Conservation (phyloP, 2,113 vertebrate genomes). For the Noctilio leporinus region DNA sequence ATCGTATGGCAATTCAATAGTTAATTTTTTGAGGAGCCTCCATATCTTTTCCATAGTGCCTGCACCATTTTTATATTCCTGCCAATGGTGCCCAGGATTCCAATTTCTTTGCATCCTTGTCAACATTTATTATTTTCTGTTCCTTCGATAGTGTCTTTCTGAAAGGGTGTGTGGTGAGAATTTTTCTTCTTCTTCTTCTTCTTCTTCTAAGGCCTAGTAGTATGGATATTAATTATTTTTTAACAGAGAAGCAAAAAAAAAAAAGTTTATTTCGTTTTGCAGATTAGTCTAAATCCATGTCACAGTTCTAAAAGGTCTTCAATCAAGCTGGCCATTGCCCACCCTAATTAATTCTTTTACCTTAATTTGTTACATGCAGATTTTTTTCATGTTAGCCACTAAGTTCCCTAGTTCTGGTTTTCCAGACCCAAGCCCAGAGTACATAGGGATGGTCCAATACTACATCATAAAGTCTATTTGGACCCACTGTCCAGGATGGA, state of each 20-base stretch:
- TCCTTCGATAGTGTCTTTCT: neutral
- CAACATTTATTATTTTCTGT: neutral
- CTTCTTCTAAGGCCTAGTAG: neutral
- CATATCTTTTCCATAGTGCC: neutral
- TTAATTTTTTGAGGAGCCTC: neutral
- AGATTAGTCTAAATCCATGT: neutral
- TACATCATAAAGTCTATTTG: neutral
- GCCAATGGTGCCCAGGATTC: neutral
- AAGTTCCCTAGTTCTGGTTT: neutral
- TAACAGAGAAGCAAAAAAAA: neutral
- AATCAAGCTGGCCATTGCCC: neutral
- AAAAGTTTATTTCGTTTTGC: neutral
- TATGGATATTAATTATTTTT: neutral
- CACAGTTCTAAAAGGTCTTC: neutral
- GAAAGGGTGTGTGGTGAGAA: neutral
- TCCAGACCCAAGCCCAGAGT: neutral
- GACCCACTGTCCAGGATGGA: neutral
- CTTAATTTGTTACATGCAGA: neutral
- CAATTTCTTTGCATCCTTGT: neutral
- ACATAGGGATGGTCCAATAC: neutral
- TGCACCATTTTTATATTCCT: neutral
- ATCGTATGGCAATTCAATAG: neutral
- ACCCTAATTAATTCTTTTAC: neutral
- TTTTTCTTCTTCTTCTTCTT: neutral
- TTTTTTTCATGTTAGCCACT: neutral